Evolutionary conservation across 1,140 invertebrate species (phyloP), one percentile per base, ranked within the genome.

Genomic region (Lutraria rhynchaena): DNA sequence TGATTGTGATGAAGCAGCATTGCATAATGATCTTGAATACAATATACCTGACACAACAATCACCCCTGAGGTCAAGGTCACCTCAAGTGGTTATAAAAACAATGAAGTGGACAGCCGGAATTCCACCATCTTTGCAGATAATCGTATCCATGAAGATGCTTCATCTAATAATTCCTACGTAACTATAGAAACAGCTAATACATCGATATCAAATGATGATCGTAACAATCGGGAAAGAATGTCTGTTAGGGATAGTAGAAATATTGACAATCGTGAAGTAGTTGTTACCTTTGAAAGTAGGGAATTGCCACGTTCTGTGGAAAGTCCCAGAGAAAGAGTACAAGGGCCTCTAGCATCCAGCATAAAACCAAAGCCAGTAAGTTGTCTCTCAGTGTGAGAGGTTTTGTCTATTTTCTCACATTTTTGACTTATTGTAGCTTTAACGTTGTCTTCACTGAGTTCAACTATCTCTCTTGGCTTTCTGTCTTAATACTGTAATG

Each of bases 361-460:
- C 11, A 63, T 70, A 44, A 84, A 82, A 61, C 85, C 85, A 41
- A 81, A 78, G 49, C 78, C 76, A 22, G 84, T 86, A 75, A 65
- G 84, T 71, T n/a, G n/a, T n/a, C n/a, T n/a, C n/a, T n/a, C n/a
- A n/a, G n/a, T n/a, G n/a, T n/a, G n/a, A n/a, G n/a, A n/a, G n/a
- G n/a, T n/a, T n/a, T n/a, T n/a, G n/a, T n/a, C n/a, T n/a, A n/a
- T n/a, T n/a, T n/a, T n/a, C n/a, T n/a, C n/a, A n/a, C n/a, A n/a
- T n/a, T n/a, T n/a, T n/a, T n/a, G n/a, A n/a, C n/a, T n/a, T n/a
- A n/a, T n/a, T n/a, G n/a, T n/a, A n/a, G n/a, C n/a, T n/a, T n/a
- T n/a, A n/a, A n/a, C n/a, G n/a, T n/a, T n/a, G n/a, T n/a, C n/a
- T n/a, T n/a, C n/a, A n/a, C n/a, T n/a, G n/a, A n/a, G n/a, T n/a